Conservation (phyloP, 2,797 vertebrate genomes). For the Rhinogobio ventralis region DNA sequence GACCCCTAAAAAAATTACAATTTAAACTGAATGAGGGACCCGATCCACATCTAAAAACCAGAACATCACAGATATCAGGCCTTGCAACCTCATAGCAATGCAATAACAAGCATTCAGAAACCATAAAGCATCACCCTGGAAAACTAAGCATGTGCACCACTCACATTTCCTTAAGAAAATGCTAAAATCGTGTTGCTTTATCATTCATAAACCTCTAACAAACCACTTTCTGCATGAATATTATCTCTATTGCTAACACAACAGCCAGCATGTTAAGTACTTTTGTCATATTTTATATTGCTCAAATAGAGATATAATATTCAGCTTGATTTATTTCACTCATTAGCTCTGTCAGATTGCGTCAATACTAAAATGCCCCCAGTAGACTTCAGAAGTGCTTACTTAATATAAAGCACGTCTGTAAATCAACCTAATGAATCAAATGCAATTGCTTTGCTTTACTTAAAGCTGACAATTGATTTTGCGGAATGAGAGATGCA, state of each 20-base stretch:
- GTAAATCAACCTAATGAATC: constrained; percentile 63
- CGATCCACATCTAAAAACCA: background rate
- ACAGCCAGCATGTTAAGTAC: constrained; percentile 15
- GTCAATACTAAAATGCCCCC: constrained; percentile 56
- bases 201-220: background rate
- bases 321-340: constrained; percentile 54
- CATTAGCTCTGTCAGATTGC: constrained; percentile 57
- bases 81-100: background rate
- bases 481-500: constrained; percentile 43
- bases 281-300: constrained; percentile 29
- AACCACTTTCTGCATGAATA: background rate
- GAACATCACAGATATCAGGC: background rate
- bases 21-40: background rate
- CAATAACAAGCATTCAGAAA: background rate
- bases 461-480: constrained; percentile 54
- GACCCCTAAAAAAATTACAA: background rate
- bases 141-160: background rate
- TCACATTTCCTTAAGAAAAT: background rate
- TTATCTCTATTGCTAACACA: background rate
- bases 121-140: background rate
- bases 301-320: constrained; percentile 31
- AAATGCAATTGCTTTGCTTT: constrained; percentile 55
- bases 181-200: background rate
- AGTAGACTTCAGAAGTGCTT: constrained; percentile 60
- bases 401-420: constrained; percentile 48